Conservation (phyloP, 2,113 vertebrate species). For the Nerophis lumbriciformis region DNA sequence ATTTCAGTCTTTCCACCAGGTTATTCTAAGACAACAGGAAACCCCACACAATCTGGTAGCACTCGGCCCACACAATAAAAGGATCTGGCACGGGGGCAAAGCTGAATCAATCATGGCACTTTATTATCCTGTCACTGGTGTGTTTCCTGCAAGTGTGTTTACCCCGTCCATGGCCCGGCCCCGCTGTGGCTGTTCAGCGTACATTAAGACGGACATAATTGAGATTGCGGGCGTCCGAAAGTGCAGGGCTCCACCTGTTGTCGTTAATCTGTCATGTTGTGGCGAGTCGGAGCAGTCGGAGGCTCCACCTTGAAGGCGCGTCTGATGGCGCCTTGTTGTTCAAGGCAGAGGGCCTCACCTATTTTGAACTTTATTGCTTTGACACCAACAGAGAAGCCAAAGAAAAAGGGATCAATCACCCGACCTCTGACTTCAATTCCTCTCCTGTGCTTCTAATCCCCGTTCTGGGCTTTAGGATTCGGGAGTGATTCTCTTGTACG, state of each 20-base stretch:
- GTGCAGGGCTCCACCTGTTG: conserved; percentile 68
- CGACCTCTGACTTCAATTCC: conserved; percentile 51
- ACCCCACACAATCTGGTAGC: conserved; percentile 60
- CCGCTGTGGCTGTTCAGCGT: conserved; percentile 63
- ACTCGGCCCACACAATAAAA: conserved; percentile 65
- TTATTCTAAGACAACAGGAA: conserved; percentile 27
- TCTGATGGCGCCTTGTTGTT: conserved; percentile 66
- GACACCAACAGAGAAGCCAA: conserved; percentile 65
- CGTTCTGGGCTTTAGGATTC: conserved; percentile 44
- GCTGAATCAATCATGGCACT: conserved; percentile 72
- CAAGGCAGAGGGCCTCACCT: conserved; percentile 64
- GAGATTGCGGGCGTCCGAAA: conserved; percentile 68
- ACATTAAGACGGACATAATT: conserved; percentile 73
- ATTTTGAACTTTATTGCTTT: conserved; percentile 61
- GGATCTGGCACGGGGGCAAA: conserved; percentile 58
- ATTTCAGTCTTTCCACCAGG: too few relatives aligned
- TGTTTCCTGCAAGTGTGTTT: conserved; percentile 71
- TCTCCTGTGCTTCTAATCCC: conserved; percentile 42
- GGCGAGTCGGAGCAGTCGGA: conserved; percentile 53
- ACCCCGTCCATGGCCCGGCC: conserved; percentile 65
- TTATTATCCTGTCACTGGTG: conserved; percentile 75
- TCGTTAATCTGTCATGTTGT: conserved; percentile 77
- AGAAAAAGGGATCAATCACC: conserved; percentile 53
- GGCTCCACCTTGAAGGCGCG: conserved; percentile 61
- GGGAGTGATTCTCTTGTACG: conserved; percentile 35